Evolutionary conservation across 2,113 vertebrate species (phyloP).

Genomic region (Pardalotus punctatus): DNA sequence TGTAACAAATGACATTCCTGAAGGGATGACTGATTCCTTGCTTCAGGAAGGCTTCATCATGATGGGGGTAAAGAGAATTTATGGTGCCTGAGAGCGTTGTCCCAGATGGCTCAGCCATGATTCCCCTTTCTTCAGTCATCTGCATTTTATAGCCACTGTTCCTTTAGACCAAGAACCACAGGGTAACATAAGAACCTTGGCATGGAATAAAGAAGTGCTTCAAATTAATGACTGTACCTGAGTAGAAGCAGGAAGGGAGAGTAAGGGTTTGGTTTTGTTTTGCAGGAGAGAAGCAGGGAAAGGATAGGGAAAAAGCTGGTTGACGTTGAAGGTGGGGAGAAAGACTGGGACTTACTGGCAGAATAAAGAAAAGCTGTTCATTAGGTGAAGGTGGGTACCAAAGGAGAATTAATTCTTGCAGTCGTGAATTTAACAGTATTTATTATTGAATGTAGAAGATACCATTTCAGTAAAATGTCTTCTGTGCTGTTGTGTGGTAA

Average conservation of each 20-base stretch:
- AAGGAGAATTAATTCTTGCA: neutral
- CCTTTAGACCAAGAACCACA: neutral
- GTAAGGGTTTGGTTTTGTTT: neutral
- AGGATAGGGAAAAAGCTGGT: neutral
- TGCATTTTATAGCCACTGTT: neutral
- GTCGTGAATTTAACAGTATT: neutral
- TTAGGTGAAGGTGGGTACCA: neutral
- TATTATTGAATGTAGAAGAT: neutral
- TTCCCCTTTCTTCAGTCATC: neutral
- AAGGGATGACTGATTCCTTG: neutral
- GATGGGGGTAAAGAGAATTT: neutral
- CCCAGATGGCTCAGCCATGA: neutral
- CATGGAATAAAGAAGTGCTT: neutral
- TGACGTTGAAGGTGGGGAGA: neutral
- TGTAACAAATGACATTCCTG: neutral
- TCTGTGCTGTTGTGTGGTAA: neutral
- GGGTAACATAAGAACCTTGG: neutral
- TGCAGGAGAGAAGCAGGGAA: neutral
- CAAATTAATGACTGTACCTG: fast-evolving
- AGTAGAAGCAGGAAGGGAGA: neutral
- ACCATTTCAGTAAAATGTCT: neutral
- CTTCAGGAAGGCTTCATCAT: neutral
- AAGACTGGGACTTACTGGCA: neutral
- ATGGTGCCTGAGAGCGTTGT: neutral
- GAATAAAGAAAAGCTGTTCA: neutral